These are phyloP conservation scores for Philonicus albiceps DNA, from an alignment of 2,888 invertebrate genomes.

Conservation along the genomic window DNA sequence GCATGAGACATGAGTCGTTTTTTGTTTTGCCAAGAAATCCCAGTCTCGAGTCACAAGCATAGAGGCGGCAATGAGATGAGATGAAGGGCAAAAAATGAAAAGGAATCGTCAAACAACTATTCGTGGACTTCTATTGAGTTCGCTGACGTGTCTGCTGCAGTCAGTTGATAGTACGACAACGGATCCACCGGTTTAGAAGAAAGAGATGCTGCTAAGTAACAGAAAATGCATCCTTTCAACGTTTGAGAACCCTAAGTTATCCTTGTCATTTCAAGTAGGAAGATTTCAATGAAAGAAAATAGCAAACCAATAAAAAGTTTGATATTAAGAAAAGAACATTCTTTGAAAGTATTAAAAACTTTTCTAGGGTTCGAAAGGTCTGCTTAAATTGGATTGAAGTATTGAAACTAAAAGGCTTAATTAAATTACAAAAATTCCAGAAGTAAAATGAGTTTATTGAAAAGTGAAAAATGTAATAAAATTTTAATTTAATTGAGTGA, in stretches of 20 bases:
- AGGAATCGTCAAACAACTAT: conserved; percentile 43
- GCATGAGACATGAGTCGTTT: neutral
- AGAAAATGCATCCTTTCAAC: neutral
- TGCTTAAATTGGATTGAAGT: neutral
- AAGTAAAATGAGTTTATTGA: neutral
- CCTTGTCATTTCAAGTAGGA: neutral
- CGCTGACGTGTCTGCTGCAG: conserved; percentile 25
- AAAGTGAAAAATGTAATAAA: neutral
- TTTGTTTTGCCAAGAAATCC: neutral
- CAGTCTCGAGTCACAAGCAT: neutral
- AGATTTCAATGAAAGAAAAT: neutral
- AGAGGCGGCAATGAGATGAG: conserved; percentile 10
- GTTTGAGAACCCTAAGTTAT: neutral
- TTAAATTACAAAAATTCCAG: neutral
- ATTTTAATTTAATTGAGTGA: neutral
- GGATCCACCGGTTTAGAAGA: neutral
- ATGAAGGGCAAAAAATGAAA: conserved; percentile 40
- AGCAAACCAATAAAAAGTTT: neutral
- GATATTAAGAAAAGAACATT: neutral
- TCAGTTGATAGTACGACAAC: neutral
- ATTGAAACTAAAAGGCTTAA: neutral
- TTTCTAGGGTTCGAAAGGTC: neutral
- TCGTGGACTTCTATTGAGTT: conserved; percentile 37
- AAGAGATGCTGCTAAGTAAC: neutral
- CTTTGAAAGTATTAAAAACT: neutral